These are phyloP conservation scores for Rattus norvegicus DNA, from an alignment of 2,113 vertebrate genomes.

Conservation along the genomic window GRCr8 NC_086022.1:81064001-81064500, in stretches of 20 bases:
- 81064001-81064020: not conserved
- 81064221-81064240: not conserved
- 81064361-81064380: not conserved
- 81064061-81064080: not conserved
- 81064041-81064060: not conserved
- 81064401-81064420: not conserved
- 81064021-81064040: too few species aligned
- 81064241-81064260: not conserved
- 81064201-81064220: not conserved
- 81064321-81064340: not conserved
- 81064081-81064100: not conserved
- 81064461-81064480: not conserved
- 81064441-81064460: constrained; percentile 7
- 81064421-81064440: not conserved
- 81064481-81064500: not conserved
- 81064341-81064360: not conserved
- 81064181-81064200: not conserved
- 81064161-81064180: not conserved
- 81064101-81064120: not conserved
- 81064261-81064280: not conserved
- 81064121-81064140: not conserved
- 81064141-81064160: not conserved
- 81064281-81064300: not conserved
- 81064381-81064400: not conserved
- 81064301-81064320: not conserved